Evolutionary conservation across 2,113 vertebrate species (phyloP).

Genomic region (Delphinus delphis): DNA sequence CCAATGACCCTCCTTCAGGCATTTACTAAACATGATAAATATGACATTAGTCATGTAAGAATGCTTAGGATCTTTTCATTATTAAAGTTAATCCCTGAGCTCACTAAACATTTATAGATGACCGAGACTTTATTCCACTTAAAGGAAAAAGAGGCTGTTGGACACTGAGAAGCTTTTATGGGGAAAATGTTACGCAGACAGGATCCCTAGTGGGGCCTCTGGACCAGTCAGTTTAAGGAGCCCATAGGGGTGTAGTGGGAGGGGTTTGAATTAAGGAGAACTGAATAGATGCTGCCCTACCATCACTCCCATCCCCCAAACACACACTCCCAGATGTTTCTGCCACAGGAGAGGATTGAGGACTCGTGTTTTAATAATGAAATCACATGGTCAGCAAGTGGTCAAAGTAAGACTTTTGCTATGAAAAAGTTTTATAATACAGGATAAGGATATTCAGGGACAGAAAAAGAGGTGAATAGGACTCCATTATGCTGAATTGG

Average conservation of each 20-base stretch:
- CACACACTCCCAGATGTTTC: not conserved
- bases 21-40: not conserved
- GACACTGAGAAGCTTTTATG: not conserved
- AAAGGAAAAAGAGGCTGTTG: not conserved
- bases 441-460: not conserved
- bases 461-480: not conserved
- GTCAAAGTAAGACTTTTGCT: not conserved
- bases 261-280: not conserved
- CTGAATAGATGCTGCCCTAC: not conserved
- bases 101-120: not conserved
- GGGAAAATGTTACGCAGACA: not conserved
- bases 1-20: not conserved
- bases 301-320: not conserved
- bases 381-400: not conserved
- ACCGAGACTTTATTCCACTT: not conserved
- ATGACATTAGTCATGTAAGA: not conserved
- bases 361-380: slow-evolving; percentile 18
- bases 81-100: not conserved
- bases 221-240: not conserved
- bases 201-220: not conserved
- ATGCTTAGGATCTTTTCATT: not conserved
- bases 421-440: not conserved
- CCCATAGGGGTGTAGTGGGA: not conserved
- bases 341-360: not conserved
- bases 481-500: not conserved